Evolutionary conservation across 2,113 vertebrate genomes (phyloP).

Genomic region (Esox niger): DNA sequence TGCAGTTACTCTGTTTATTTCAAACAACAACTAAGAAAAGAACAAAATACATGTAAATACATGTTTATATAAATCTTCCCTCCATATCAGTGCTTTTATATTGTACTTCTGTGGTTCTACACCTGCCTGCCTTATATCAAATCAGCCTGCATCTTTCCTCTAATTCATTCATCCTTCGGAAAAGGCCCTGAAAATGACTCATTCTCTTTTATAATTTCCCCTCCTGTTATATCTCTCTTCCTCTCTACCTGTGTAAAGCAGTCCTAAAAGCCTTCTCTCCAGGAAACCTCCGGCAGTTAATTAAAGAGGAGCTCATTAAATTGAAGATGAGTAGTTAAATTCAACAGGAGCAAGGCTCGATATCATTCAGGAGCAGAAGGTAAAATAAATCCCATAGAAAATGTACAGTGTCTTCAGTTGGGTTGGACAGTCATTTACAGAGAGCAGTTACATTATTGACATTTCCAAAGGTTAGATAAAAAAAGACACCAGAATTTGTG

Average conservation of each 20-base stretch:
- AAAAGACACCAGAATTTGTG: background rate
- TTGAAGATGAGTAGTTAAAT: background rate
- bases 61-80: too few relatives aligned
- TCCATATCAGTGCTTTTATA: too few relatives aligned
- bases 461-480: background rate
- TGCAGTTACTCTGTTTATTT: too few relatives aligned
- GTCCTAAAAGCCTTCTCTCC: constrained; percentile 1
- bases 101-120: too few relatives aligned
- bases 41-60: too few relatives aligned
- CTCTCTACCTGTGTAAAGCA: background rate
- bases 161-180: too few relatives aligned
- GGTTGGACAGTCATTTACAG: background rate
- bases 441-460: background rate
- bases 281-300: background rate
- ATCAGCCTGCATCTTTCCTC: too few relatives aligned
- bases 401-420: background rate
- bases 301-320: background rate
- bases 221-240: too few relatives aligned
- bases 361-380: background rate
- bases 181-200: too few relatives aligned
- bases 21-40: too few relatives aligned
- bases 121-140: too few relatives aligned
- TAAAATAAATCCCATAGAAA: background rate
- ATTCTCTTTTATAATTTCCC: too few relatives aligned
- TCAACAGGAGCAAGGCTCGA: background rate